Evolutionary conservation across 2,113 vertebrate species (phyloP).

Genomic region (rabbit (Oryctolagus cuniculus)): mOryCun1.1 NC_091433.1:118741001-118741500

Average conservation of each 20-base stretch:
- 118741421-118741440: background rate
- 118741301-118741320: background rate
- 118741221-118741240: background rate
- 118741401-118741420: background rate
- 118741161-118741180: background rate
- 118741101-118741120: background rate
- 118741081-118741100: background rate
- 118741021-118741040: background rate
- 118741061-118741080: background rate
- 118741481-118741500: background rate
- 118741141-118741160: background rate
- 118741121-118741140: background rate
- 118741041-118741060: background rate
- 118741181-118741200: background rate
- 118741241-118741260: background rate
- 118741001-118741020: background rate
- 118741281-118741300: background rate
- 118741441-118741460: background rate
- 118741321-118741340: background rate
- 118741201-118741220: background rate
- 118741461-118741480: background rate
- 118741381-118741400: background rate
- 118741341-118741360: background rate
- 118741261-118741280: background rate
- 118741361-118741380: background rate